These are phyloP conservation scores for Pedionomus torquatus DNA, from an alignment of 2,113 vertebrate genomes.

Conservation along the genomic window DNA sequence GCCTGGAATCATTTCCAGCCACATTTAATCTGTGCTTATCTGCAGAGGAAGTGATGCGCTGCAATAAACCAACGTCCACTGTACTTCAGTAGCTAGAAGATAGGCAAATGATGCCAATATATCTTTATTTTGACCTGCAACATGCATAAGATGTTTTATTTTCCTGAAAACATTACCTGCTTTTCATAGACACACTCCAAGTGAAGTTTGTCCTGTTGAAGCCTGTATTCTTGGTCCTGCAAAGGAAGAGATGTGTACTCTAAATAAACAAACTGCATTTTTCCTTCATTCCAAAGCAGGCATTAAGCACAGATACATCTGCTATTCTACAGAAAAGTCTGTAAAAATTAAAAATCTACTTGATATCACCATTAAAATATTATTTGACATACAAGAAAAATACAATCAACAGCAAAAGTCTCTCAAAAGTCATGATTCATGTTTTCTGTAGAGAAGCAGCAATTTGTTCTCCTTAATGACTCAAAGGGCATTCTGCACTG, in stretches of 20 bases:
- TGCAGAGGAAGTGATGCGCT: background rate
- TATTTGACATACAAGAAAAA: background rate
- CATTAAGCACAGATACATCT: background rate
- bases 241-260: slow-evolving; percentile 9
- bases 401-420: background rate
- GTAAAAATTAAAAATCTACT: background rate
- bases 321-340: background rate
- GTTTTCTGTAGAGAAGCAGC: background rate
- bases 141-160: background rate
- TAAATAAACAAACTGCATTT: background rate
- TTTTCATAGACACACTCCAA: slow-evolving; percentile 81
- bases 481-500: background rate
- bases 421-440: background rate
- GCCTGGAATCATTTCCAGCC: background rate
- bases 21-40: background rate
- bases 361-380: background rate
- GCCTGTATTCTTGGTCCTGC: slow-evolving; percentile 86
- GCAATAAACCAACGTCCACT: background rate
- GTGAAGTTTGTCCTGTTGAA: slow-evolving; percentile 82
- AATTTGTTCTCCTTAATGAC: background rate
- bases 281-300: background rate
- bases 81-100: background rate
- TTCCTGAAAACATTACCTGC: slow-evolving; percentile 80
- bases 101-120: background rate
- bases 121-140: background rate